Percentiles rank a stretch among this genome's conserved stretches.
Evolutionary conservation across 2,888 invertebrate species (phyloP).

Genomic region (Allophyes oxyacanthae): DNA sequence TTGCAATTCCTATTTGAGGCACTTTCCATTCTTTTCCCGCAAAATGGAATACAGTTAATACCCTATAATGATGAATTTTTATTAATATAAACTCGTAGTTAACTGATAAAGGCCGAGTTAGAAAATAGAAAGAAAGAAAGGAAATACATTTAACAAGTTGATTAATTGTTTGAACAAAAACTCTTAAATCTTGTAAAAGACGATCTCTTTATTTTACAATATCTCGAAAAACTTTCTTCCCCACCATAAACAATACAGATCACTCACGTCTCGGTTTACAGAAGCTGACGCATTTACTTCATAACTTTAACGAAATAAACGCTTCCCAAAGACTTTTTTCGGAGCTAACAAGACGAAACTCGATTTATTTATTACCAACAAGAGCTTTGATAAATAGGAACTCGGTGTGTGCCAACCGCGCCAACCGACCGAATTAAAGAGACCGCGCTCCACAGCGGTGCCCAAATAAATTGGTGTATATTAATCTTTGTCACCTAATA

Average conservation of each 20-base stretch:
- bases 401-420: constrained; percentile 43
- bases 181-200: no score
- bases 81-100: no score
- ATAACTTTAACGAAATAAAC: constrained; percentile 51
- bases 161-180: no score
- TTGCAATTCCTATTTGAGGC: no score
- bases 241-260: constrained; percentile 32
- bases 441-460: constrained; percentile 51
- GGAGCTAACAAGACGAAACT: constrained; percentile 52
- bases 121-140: no score
- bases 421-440: constrained; percentile 57
- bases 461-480: constrained; percentile 73
- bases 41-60: no score
- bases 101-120: no score
- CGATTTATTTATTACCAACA: constrained; percentile 55
- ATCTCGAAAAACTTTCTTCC: constrained; percentile 25
- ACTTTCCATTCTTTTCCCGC: no score
- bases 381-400: constrained; percentile 55
- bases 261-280: constrained; percentile 27
- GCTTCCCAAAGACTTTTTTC: constrained; percentile 50
- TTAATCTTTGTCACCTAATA: constrained; percentile 82
- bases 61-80: no score
- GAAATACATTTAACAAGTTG: no score
- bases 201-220: constrained; percentile 4
- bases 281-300: constrained; percentile 36